Percentiles rank a stretch among this genome's conserved stretches.
These are phyloP conservation scores for Lasioglossum vierecki DNA, from an alignment of 2,888 invertebrate genomes.

Conservation along the genomic window DNA sequence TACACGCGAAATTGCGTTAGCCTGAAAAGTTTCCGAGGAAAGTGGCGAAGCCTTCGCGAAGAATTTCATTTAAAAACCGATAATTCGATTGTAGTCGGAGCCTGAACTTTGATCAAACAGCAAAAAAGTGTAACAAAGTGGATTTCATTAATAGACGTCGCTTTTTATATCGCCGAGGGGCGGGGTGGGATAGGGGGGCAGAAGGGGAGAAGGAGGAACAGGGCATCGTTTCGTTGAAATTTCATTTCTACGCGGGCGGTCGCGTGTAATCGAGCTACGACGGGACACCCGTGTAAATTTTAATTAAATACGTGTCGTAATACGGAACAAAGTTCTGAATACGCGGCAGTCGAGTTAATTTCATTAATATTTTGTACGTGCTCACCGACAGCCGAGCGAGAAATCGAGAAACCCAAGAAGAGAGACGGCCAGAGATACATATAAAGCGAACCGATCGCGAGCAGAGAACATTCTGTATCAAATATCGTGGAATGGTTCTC, in stretches of 20 bases:
- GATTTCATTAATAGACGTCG: constrained; percentile 45
- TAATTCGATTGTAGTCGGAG: constrained; percentile 49
- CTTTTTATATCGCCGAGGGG: constrained; percentile 17
- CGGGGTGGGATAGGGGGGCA: neutral
- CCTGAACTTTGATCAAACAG: constrained; percentile 51
- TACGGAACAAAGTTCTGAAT: neutral
- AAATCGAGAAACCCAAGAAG: neutral
- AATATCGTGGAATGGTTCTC: neutral
- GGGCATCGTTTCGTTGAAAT: constrained; percentile 17
- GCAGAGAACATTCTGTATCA: neutral
- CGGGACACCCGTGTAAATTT: constrained; percentile 22
- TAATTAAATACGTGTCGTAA: constrained; percentile 42
- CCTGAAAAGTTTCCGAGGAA: constrained; percentile 51
- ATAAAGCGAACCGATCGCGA: neutral
- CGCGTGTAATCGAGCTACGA: neutral
- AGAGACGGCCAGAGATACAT: neutral
- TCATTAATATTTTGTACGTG: constrained; percentile 43
- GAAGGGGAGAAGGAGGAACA: neutral
- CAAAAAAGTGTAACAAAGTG: constrained; percentile 55
- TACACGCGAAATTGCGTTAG: constrained; percentile 57
- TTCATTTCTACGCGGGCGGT: neutral
- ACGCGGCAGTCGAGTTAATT: constrained; percentile 30
- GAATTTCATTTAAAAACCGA: constrained; percentile 63
- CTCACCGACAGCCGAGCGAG: neutral
- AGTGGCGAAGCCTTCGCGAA: constrained; percentile 30